phyloP scores from a whole-genome alignment of 2,113 vertebrate species.

The human region DNA sequence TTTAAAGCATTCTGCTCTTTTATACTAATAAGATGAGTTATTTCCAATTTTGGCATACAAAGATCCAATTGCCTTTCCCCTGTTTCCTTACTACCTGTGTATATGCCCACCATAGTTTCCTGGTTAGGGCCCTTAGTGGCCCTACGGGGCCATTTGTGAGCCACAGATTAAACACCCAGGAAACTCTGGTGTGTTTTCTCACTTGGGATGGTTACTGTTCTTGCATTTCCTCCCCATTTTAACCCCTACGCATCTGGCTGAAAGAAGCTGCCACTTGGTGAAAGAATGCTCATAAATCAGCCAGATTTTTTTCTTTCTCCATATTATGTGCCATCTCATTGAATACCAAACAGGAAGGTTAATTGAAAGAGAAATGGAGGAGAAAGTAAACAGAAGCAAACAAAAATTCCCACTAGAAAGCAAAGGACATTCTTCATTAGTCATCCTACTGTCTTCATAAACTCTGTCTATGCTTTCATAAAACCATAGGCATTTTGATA shows the following conservation, averaged over 20 bases:
- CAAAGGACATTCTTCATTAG: constrained; percentile 48
- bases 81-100: background rate
- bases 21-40: background rate
- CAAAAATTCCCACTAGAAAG: constrained; percentile 47
- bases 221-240: constrained; percentile 42
- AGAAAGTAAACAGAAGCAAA: constrained; percentile 68
- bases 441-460: constrained; percentile 51
- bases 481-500: constrained; percentile 44
- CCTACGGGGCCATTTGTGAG: constrained; percentile 34
- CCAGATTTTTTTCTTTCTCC: constrained; percentile 9
- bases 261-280: constrained; percentile 48
- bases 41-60: background rate
- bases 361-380: constrained; percentile 60
- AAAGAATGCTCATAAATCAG: constrained; percentile 70
- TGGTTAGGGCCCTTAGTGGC: background rate
- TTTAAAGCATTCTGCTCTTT: background rate
- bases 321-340: constrained; percentile 35
- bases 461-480: constrained; percentile 35
- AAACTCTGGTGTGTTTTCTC: background rate
- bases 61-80: constrained; percentile 42
- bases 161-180: constrained; percentile 12
- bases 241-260: background rate
- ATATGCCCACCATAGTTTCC: background rate
- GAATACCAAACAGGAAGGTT: constrained; percentile 64
- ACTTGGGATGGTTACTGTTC: background rate